phyloP scores from a whole-genome alignment of 2,888 invertebrate species.

The Ommatoiulus sabulosus region DNA sequence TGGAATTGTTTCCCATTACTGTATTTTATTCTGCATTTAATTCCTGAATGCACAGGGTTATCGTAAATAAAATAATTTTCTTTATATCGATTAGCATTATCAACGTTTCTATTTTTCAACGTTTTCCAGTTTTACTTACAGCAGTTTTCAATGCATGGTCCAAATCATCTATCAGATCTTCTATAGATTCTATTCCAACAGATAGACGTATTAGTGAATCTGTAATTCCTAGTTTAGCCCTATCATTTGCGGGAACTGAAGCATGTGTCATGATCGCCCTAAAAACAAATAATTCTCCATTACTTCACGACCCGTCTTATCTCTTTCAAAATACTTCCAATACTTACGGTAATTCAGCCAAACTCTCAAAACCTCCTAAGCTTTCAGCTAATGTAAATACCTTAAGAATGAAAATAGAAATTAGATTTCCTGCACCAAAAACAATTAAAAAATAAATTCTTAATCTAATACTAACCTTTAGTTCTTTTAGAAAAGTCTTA shows the following conservation, averaged over 20 bases:
- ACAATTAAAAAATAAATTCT: background rate
- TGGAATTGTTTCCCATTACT: too few relatives aligned
- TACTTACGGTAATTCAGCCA: constrained; percentile 92
- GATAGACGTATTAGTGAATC: constrained; percentile 88
- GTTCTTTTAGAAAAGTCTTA: constrained; percentile 76
- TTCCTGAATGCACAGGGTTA: too few relatives aligned
- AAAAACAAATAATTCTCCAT: background rate
- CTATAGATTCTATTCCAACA: constrained; percentile 87
- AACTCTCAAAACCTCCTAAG: constrained; percentile 93
- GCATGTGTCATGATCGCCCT: constrained; percentile 92
- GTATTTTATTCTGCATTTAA: too few relatives aligned
- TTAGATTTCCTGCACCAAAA: background rate
- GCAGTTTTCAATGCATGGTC: constrained; percentile 79
- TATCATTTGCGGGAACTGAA: constrained; percentile 82
- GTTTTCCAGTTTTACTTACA: constrained; percentile 41
- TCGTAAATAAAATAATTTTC: too few relatives aligned
- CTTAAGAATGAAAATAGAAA: constrained; percentile 60
- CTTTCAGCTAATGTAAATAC: constrained; percentile 91
- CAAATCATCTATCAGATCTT: constrained; percentile 87
- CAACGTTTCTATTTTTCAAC: too few relatives aligned
- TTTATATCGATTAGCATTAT: too few relatives aligned
- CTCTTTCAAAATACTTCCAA: background rate
- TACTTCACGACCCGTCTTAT: background rate
- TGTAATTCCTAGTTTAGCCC: constrained; percentile 81
- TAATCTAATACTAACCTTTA: constrained; percentile 74